Conservation (phyloP, 2,113 vertebrate genomes). For the Pangasianodon gigas region DNA sequence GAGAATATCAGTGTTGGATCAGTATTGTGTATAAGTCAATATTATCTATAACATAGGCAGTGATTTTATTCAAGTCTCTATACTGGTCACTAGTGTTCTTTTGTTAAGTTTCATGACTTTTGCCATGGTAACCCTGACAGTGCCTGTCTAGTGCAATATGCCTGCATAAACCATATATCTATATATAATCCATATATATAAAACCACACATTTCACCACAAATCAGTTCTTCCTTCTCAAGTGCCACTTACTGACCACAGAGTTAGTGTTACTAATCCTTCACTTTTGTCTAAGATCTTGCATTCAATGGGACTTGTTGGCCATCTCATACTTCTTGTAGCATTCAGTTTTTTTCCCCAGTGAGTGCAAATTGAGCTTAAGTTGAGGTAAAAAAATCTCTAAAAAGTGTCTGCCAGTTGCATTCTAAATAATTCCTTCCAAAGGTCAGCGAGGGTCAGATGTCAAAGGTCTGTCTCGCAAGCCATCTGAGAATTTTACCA, state of each 20-base stretch:
- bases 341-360: too few species aligned
- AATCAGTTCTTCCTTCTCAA: background rate
- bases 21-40: background rate
- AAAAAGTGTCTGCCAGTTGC: background rate
- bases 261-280: background rate
- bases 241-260: background rate
- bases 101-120: background rate
- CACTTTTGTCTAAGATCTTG: background rate
- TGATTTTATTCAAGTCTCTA: background rate
- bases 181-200: background rate
- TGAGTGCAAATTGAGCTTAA: background rate
- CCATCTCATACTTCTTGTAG: background rate
- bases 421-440: conserved; percentile 13
- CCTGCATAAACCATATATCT: background rate
- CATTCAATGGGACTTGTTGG: background rate
- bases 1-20: background rate
- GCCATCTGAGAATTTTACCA: conserved; percentile 38
- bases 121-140: background rate
- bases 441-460: conserved; percentile 21
- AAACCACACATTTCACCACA: background rate
- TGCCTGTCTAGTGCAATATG: background rate
- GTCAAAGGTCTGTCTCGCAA: conserved; percentile 35
- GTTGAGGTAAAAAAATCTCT: background rate
- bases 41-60: background rate
- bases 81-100: background rate